Conservation (phyloP, 1,140 invertebrate genomes). For the Thaumetopoea pityocampa region DNA sequence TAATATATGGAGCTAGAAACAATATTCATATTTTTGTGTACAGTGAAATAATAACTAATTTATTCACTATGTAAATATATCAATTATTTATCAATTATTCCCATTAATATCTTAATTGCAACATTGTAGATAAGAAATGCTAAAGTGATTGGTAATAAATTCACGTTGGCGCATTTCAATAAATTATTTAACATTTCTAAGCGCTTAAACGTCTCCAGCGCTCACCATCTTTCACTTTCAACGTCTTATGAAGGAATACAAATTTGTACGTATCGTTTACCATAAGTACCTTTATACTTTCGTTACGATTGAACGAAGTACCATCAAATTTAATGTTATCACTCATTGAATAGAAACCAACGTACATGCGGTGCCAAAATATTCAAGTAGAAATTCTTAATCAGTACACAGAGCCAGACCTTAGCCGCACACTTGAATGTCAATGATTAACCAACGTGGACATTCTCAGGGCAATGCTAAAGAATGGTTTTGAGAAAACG, state of each 20-base stretch:
- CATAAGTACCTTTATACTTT: not conserved
- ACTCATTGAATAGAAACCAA: constrained; percentile 14
- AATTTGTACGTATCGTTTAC: not conserved
- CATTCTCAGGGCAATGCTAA: constrained; percentile 53
- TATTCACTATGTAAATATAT: not conserved
- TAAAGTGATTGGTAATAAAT: not conserved
- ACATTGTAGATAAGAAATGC: not conserved
- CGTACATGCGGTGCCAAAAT: constrained; percentile 22
- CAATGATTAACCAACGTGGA: constrained; percentile 42
- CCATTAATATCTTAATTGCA: too few relatives aligned
- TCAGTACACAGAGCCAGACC: constrained; percentile 43
- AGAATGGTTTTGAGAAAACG: constrained; percentile 71
- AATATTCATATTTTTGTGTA: not conserved
- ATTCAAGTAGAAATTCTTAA: constrained; percentile 49
- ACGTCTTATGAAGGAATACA: constrained; percentile 4
- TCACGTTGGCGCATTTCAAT: too few relatives aligned
- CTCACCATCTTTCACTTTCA: constrained; percentile 9
- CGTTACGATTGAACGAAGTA: constrained; percentile 11
- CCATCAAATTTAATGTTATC: constrained; percentile 14
- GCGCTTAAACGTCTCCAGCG: not conserved
- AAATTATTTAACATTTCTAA: too few relatives aligned
- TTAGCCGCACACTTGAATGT: constrained; percentile 37
- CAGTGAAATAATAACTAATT: not conserved
- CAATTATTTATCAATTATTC: too few relatives aligned
- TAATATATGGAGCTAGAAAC: not conserved